Conservation (phyloP, 2,797 vertebrate genomes). For the Smutsia gigantea region DNA sequence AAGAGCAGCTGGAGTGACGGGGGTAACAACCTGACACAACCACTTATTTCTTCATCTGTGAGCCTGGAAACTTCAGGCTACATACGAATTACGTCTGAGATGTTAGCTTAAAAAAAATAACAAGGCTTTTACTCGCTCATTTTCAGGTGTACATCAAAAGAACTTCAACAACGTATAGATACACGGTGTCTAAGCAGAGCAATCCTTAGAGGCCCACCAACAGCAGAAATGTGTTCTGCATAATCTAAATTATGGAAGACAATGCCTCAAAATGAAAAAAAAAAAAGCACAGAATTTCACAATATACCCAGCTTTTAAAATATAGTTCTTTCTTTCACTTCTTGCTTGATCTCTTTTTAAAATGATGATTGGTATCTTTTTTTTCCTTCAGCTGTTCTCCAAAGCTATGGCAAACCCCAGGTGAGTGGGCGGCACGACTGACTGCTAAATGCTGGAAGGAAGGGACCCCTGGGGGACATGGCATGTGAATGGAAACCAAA, state of each 20-base stretch:
- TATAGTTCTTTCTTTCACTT: fast-evolving
- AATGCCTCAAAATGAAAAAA: background rate
- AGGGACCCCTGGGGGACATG: fast-evolving
- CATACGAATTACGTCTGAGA: fast-evolving
- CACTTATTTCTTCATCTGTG: fast-evolving
- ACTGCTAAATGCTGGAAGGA: fast-evolving
- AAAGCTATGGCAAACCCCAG: background rate
- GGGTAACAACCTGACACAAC: fast-evolving
- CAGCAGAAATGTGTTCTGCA: background rate
- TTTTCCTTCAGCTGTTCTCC: background rate
- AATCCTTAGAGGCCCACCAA: fast-evolving
- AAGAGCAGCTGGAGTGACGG: background rate
- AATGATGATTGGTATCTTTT: background rate
- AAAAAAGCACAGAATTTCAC: background rate
- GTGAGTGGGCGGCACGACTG: fast-evolving
- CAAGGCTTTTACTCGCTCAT: background rate
- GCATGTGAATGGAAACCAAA: no score
- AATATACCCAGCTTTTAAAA: background rate
- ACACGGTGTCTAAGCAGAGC: background rate
- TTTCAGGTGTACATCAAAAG: background rate
- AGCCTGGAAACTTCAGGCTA: background rate
- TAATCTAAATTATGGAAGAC: fast-evolving
- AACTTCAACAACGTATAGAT: fast-evolving
- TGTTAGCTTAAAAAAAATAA: background rate
- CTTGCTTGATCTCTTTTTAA: background rate